Evolutionary conservation across 2,888 invertebrate species (phyloP).

Genomic region (Prionchulus punctatus): DNA sequence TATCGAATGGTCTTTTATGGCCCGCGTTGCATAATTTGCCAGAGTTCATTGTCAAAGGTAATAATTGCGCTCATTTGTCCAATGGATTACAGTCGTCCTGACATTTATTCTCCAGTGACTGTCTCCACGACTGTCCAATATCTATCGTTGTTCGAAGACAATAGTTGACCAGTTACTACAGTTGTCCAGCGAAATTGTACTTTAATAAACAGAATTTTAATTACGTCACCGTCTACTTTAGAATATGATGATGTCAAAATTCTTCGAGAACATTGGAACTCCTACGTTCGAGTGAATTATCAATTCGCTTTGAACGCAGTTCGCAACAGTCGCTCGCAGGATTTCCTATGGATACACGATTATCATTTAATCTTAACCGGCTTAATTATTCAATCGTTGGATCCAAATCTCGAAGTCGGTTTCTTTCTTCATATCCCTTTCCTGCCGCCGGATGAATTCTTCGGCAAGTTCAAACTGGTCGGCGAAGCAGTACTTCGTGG

Average conservation of each 20-base stretch:
- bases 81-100: too few species aligned
- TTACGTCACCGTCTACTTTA: not conserved
- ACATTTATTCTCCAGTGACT: too few species aligned
- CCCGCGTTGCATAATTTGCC: constrained; percentile 20
- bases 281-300: constrained; percentile 25
- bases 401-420: constrained; percentile 21
- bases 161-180: too few species aligned
- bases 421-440: constrained; percentile 25
- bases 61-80: too few species aligned
- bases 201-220: too few species aligned
- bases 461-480: constrained; percentile 22
- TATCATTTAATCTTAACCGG: constrained; percentile 25
- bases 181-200: too few species aligned
- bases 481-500: constrained; percentile 21
- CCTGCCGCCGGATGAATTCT: constrained; percentile 16
- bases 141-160: too few species aligned
- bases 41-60: constrained; percentile 8
- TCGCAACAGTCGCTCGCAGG: constrained; percentile 22
- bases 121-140: too few species aligned
- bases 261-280: constrained; percentile 22
- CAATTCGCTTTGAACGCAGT: constrained; percentile 24
- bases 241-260: constrained; percentile 13
- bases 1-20: constrained; percentile 25
- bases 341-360: constrained; percentile 27
- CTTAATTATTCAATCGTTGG: constrained; percentile 23